Conservation (phyloP, 2,113 vertebrate species). For the Aphyosemion australe region DNA sequence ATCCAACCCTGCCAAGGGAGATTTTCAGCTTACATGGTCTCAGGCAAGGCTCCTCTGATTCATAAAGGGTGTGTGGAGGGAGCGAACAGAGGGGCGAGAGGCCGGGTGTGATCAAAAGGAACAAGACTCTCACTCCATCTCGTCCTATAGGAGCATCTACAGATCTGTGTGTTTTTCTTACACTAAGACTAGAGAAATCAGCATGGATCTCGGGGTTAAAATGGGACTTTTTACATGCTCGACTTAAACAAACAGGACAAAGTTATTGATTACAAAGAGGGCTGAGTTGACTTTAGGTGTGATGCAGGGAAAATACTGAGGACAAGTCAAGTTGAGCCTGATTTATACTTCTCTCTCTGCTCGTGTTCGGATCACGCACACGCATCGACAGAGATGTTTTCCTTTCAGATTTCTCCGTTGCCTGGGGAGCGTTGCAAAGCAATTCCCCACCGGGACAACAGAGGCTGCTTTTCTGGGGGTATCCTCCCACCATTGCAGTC, state of each 20-base stretch:
- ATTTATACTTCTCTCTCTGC: too few species aligned
- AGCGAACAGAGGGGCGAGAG: slow-evolving; percentile 13
- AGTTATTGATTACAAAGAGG: not conserved
- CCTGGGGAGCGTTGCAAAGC: too few species aligned
- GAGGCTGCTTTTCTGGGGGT: too few species aligned
- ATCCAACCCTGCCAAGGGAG: slow-evolving; percentile 59
- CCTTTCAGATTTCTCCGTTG: too few species aligned
- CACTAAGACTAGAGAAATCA: not conserved
- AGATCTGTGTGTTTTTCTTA: slow-evolving; percentile 20
- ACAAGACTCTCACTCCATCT: slow-evolving; percentile 29
- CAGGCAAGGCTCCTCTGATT: slow-evolving; percentile 61
- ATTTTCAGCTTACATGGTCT: slow-evolving; percentile 67
- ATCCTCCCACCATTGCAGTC: too few species aligned
- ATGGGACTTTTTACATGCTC: not conserved
- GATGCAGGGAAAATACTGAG: not conserved
- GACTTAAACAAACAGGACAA: not conserved
- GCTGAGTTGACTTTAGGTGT: too few species aligned
- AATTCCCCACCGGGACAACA: too few species aligned
- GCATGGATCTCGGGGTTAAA: not conserved
- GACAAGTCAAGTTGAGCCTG: too few species aligned
- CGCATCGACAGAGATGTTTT: too few species aligned
- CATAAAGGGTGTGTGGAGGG: slow-evolving; percentile 50
- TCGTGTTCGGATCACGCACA: too few species aligned
- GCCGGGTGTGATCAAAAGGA: slow-evolving; percentile 28
- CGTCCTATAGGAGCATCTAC: slow-evolving; percentile 8